Percentiles rank a stretch among this genome's conserved stretches.
phyloP scores from a whole-genome alignment of 2,113 vertebrate species.

The Cyanoramphus novaezelandiae region DNA sequence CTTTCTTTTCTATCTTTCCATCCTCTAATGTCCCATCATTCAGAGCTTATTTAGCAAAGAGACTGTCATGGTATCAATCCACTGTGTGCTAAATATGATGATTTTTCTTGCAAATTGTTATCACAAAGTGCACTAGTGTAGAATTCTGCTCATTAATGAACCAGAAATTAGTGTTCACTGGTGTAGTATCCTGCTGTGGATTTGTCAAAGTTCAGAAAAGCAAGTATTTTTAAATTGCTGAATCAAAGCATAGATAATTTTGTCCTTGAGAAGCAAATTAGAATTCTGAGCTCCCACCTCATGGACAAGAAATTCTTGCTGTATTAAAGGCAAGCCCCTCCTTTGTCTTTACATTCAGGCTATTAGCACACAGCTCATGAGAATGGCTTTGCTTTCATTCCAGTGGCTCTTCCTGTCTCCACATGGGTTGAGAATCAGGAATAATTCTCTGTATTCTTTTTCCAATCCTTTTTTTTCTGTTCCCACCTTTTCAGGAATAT shows the following conservation, averaged over 20 bases:
- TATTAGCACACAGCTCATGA: background rate
- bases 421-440: background rate
- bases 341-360: background rate
- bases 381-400: background rate
- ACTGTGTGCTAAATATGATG: background rate
- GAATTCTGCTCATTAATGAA: background rate
- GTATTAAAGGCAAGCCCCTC: background rate
- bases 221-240: background rate
- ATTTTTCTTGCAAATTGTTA: background rate
- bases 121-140: background rate
- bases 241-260: background rate
- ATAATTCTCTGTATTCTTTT: background rate
- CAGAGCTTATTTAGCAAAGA: background rate
- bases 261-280: background rate
- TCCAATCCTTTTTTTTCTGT: background rate
- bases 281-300: background rate
- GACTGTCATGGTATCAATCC: background rate
- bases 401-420: background rate
- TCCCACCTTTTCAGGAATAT: background rate
- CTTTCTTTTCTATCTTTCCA: background rate
- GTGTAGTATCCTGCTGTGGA: background rate
- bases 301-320: background rate
- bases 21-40: background rate
- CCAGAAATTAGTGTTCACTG: background rate
- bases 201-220: background rate